phyloP scores from a whole-genome alignment of 2,113 vertebrate genomes.

The Numenius arquata region DNA sequence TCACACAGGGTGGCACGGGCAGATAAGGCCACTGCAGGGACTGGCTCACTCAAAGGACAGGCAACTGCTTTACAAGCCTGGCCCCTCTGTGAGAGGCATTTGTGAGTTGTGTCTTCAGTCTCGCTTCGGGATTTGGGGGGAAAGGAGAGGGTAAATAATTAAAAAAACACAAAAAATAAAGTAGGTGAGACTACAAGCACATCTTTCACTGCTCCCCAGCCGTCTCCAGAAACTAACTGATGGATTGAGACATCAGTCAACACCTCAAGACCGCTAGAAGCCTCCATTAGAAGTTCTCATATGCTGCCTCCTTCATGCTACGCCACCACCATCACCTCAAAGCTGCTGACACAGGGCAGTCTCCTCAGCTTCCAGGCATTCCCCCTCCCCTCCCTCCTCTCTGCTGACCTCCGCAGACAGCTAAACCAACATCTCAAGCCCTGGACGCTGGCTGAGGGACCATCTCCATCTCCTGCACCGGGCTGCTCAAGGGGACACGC shows the following conservation, averaged over 20 bases:
- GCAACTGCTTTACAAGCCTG: not conserved
- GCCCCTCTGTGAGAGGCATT: not conserved
- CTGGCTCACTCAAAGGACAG: not conserved
- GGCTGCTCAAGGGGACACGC: not conserved
- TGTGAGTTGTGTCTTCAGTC: not conserved
- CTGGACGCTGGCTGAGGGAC: not conserved
- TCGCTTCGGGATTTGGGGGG: not conserved
- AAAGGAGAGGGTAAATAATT: slow-evolving; percentile 35
- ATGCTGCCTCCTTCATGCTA: not conserved
- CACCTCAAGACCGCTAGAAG: not conserved
- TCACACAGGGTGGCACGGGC: fast-evolving
- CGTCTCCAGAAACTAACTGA: not conserved
- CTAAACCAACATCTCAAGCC: not conserved
- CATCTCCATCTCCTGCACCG: not conserved
- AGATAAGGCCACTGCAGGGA: not conserved
- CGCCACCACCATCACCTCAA: not conserved
- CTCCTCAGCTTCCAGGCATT: not conserved
- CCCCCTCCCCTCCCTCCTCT: not conserved
- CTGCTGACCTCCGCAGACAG: not conserved
- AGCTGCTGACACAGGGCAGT: not conserved
- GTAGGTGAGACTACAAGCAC: not conserved
- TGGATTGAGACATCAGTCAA: not conserved
- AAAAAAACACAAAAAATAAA: not conserved
- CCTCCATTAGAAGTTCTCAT: not conserved
- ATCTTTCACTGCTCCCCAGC: not conserved